Evolutionary conservation across 2,888 invertebrate species (phyloP).

Genomic region (Dryobota labecula): DNA sequence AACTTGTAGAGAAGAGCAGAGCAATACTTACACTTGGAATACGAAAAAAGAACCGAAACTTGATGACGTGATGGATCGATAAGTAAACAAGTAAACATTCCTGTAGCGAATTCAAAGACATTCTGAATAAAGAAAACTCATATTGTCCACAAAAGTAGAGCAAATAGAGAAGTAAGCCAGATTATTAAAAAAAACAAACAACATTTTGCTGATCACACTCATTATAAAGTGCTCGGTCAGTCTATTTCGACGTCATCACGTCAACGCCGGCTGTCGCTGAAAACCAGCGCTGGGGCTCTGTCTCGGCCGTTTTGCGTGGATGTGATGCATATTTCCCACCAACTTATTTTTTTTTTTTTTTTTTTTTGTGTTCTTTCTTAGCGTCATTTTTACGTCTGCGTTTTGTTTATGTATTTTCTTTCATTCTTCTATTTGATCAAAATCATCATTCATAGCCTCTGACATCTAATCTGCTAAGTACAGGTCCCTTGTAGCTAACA

Average conservation of each 20-base stretch:
- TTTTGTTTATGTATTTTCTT: too few relatives aligned
- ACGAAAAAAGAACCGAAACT: background rate
- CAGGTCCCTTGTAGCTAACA: slow-evolving; percentile 13
- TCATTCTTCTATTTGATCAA: too few relatives aligned
- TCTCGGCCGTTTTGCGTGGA: too few relatives aligned
- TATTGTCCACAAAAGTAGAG: background rate
- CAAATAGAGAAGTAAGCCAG: background rate
- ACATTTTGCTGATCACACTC: slow-evolving; percentile 15
- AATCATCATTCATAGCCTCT: slow-evolving; percentile 4
- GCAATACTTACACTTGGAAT: background rate
- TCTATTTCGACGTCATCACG: too few relatives aligned
- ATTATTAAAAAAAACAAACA: background rate
- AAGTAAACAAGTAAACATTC: background rate
- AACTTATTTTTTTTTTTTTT: too few relatives aligned
- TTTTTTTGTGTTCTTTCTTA: too few relatives aligned
- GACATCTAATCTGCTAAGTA: slow-evolving; percentile 40
- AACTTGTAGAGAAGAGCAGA: background rate
- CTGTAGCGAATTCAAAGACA: background rate
- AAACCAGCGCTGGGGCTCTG: too few relatives aligned
- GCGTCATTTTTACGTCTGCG: too few relatives aligned
- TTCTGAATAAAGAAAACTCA: background rate
- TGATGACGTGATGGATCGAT: background rate
- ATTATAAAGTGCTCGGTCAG: slow-evolving; percentile 14
- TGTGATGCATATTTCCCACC: too few relatives aligned
- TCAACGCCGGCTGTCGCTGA: too few relatives aligned